A percentile compares a stretch with the other conserved stretches of the same genome.
These are phyloP conservation scores for Siphonodentalium dalli DNA, from an alignment of 2,888 invertebrate species.

Conservation along the genomic window DNA sequence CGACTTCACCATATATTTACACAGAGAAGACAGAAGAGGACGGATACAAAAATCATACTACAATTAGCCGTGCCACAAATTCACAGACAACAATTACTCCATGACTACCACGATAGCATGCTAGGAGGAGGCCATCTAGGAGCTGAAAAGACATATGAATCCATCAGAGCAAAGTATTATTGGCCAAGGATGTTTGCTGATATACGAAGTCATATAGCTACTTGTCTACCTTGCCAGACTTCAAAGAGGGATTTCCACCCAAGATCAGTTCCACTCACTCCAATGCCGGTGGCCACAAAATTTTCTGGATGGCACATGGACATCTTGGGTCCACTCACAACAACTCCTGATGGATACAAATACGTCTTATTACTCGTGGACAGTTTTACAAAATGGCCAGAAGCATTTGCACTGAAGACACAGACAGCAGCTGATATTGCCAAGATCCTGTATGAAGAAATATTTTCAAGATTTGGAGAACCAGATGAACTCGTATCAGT, in stretches of 20 bases:
- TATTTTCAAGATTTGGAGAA: conserved; percentile 16
- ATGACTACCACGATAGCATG: conserved; percentile 16
- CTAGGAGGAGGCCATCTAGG: conserved; percentile 18
- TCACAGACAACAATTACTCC: conserved; percentile 16
- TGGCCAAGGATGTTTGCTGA: conserved; percentile 16
- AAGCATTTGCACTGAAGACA: conserved; percentile 17
- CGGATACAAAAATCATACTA: background rate
- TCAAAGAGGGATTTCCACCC: conserved; percentile 4
- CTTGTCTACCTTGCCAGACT: conserved; percentile 15
- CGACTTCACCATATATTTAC: conserved; percentile 21
- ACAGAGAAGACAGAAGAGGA: background rate
- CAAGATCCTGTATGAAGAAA: conserved; percentile 6
- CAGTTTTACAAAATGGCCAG: conserved; percentile 17
- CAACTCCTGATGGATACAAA: background rate
- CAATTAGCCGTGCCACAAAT: conserved; percentile 19
- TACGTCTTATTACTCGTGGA: conserved; percentile 19
- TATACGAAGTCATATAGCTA: conserved; percentile 7
- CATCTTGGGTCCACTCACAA: conserved; percentile 11
- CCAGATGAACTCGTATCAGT: conserved; percentile 16
- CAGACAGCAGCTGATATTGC: conserved; percentile 14
- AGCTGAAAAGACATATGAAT: conserved; percentile 7
- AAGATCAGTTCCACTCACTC: conserved; percentile 9
- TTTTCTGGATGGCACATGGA: conserved; percentile 20
- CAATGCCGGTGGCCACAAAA: conserved; percentile 9
- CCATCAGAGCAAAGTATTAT: conserved; percentile 14